Percentiles rank a stretch among this genome's conserved stretches.
Conservation (phyloP, 2,797 vertebrate species). For the Semotilus atromaculatus region DNA sequence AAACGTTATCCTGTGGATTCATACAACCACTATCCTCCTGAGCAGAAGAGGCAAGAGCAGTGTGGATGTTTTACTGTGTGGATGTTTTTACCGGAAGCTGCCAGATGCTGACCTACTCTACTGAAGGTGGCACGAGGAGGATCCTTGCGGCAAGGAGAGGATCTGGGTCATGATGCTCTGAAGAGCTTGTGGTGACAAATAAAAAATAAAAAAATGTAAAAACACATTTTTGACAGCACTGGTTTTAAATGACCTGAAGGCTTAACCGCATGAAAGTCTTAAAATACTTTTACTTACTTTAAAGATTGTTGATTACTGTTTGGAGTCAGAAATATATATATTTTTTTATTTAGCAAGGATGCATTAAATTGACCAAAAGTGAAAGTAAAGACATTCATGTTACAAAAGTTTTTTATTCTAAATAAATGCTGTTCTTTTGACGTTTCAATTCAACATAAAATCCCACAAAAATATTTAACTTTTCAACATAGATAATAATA, state of each 20-base stretch:
- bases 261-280: neutral
- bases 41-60: conserved; percentile 40
- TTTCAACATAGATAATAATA: neutral
- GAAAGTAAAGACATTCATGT: neutral
- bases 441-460: neutral
- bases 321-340: neutral
- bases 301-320: neutral
- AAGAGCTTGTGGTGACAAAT: conserved; percentile 22
- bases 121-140: conserved; percentile 15
- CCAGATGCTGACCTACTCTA: conserved; percentile 49
- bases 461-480: neutral
- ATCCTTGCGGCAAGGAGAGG: conserved; percentile 30
- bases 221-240: conserved; percentile 9
- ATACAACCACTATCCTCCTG: neutral
- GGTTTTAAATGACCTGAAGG: neutral
- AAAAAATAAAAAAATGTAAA: neutral
- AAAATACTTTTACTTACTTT: neutral
- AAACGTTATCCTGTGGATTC: neutral
- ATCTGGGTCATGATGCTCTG: conserved; percentile 52
- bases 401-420: neutral
- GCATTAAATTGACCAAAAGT: neutral
- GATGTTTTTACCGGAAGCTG: conserved; percentile 23
- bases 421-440: neutral
- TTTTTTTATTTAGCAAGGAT: neutral
- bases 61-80: neutral